These are phyloP conservation scores for Danio albolineatus DNA, from an alignment of 2,797 vertebrate species.

Conservation along the genomic window DNA sequence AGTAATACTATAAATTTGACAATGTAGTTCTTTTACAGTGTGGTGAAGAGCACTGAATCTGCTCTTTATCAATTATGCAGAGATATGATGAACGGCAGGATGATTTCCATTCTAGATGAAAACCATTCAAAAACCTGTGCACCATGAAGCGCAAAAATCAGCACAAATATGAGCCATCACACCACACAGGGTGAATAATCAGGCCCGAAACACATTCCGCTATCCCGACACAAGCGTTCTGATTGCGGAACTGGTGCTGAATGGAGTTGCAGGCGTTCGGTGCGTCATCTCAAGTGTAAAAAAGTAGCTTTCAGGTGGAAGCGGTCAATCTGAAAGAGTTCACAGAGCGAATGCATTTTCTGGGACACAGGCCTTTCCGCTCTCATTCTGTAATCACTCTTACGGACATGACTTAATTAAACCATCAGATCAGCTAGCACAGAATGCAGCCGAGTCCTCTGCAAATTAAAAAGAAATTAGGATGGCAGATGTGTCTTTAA, in stretches of 20 bases:
- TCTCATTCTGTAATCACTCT: conserved; percentile 68
- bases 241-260: conserved; percentile 22
- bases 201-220: neutral
- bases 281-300: conserved; percentile 14
- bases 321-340: conserved; percentile 15
- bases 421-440: conserved; percentile 73
- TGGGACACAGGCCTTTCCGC: conserved; percentile 48
- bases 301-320: conserved; percentile 21
- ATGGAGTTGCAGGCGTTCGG: conserved; percentile 30
- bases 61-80: neutral
- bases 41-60: neutral
- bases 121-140: neutral
- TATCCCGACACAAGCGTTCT: conserved; percentile 33
- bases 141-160: conserved; percentile 24
- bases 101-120: conserved; percentile 1
- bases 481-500: conserved; percentile 81
- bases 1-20: too few species aligned
- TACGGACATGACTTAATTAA: conserved; percentile 75
- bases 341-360: conserved; percentile 52
- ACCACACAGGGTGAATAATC: conserved; percentile 33
- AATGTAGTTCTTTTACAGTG: too few species aligned
- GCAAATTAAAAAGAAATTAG: conserved; percentile 81
- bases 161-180: conserved; percentile 14
- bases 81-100: neutral
- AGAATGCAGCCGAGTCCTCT: conserved; percentile 69